A percentile compares a stretch with the other conserved stretches of the same genome.
These are phyloP conservation scores for Kryptolebias marmoratus DNA, from an alignment of 2,113 vertebrate species.

Conservation along the genomic window DNA sequence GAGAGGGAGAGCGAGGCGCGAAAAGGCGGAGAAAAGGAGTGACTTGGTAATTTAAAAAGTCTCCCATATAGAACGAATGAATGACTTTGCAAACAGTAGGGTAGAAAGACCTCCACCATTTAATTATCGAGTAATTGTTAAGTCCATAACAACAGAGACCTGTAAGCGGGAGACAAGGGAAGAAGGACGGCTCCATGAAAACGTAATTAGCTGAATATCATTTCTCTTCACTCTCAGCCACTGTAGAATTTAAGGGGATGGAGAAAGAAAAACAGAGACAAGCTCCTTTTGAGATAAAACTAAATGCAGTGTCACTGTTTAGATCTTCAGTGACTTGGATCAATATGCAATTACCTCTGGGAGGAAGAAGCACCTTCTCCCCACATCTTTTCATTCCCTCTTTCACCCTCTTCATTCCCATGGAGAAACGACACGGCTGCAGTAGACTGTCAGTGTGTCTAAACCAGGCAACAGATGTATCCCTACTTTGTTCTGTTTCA, in stretches of 20 bases:
- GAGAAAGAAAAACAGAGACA: conserved; percentile 36
- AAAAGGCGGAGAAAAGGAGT: conserved; percentile 50
- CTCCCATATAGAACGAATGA: conserved; percentile 60
- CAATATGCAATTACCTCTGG: conserved; percentile 76
- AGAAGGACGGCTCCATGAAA: conserved; percentile 61
- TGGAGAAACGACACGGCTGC: conserved; percentile 22
- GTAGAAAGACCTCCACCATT: conserved; percentile 64
- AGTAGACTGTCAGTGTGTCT: conserved; percentile 22
- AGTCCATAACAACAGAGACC: conserved; percentile 65
- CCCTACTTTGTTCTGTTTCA: conserved; percentile 20
- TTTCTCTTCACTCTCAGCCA: conserved; percentile 39
- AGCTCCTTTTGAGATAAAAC: conserved; percentile 67
- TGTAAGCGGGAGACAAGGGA: conserved; percentile 61
- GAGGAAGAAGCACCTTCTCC: conserved; percentile 53
- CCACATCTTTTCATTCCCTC: conserved; percentile 44
- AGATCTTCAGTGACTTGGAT: conserved; percentile 70
- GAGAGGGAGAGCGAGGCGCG: conserved; percentile 32
- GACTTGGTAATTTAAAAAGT: conserved; percentile 70
- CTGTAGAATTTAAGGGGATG: conserved; percentile 45
- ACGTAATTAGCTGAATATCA: conserved; percentile 75
- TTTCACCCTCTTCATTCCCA: conserved; percentile 58
- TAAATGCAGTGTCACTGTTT: conserved; percentile 66
- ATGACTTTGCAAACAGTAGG: conserved; percentile 65
- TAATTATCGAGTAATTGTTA: conserved; percentile 76
- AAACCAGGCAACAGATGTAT: conserved; percentile 5